phyloP scores from a whole-genome alignment of 2,113 vertebrate species.

The Polypterus senegalus region DNA sequence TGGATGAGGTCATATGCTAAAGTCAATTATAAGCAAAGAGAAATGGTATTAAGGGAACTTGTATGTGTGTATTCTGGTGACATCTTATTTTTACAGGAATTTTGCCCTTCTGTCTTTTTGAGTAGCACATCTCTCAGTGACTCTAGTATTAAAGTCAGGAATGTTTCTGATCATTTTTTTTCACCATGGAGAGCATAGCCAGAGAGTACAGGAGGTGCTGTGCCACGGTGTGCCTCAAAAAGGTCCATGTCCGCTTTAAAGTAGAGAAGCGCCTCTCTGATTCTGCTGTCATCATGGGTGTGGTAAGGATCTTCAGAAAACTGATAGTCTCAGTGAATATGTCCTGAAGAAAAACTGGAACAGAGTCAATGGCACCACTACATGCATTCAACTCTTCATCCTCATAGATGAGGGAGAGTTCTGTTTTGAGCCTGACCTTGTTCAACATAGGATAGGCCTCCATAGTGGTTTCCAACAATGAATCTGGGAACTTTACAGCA shows the following conservation, averaged over 20 bases:
- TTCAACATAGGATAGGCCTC: constrained; percentile 17
- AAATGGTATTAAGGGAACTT: no score
- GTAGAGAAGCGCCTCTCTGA: constrained; percentile 19
- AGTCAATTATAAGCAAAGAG: no score
- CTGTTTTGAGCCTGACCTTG: constrained; percentile 19
- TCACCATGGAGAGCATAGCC: no score
- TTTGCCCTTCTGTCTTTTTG: no score
- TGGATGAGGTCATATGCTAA: no score
- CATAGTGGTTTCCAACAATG: constrained; percentile 11
- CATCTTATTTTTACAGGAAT: no score
- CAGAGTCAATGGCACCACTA: constrained; percentile 17
- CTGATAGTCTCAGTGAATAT: constrained; percentile 11
- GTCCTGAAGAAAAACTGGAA: constrained; percentile 14
- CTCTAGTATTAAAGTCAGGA: no score
- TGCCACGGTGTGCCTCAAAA: no score
- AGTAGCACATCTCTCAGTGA: no score
- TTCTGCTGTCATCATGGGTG: constrained; percentile 21
- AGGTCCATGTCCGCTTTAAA: neutral
- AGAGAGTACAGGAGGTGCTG: no score
- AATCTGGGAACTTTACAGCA: neutral
- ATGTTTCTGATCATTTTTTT: no score
- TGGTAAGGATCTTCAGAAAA: constrained; percentile 15
- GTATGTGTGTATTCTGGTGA: no score
- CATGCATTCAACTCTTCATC: constrained; percentile 13
- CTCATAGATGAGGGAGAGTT: constrained; percentile 17